These are phyloP conservation scores for Morone saxatilis DNA, from an alignment of 2,113 vertebrate genomes.

Conservation along the genomic window DNA sequence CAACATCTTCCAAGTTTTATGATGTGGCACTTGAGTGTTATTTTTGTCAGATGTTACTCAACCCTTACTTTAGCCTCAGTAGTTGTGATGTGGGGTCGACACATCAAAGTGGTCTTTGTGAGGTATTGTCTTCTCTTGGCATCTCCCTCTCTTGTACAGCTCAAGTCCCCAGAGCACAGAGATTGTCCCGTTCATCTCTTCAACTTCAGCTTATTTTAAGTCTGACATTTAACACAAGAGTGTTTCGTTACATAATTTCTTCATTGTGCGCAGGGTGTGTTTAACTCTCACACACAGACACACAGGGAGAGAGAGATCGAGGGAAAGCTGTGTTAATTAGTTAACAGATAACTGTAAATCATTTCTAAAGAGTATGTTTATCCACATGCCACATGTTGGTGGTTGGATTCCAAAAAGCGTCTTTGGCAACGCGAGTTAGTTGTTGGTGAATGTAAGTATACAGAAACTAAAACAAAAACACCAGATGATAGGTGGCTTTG, in stretches of 20 bases:
- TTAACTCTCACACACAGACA: background rate
- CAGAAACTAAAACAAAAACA: background rate
- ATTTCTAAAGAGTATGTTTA: conserved; percentile 18
- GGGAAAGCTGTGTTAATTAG: background rate
- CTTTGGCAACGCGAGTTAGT: conserved; percentile 4
- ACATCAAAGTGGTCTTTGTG: conserved; percentile 5
- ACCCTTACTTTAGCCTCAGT: background rate
- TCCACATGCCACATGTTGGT: conserved; percentile 10
- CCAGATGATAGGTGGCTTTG: background rate
- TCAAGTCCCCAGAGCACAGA: background rate
- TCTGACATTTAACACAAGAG: conserved; percentile 29
- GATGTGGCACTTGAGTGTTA: conserved; percentile 15
- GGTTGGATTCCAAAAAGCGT: conserved; percentile 9
- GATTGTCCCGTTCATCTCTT: background rate
- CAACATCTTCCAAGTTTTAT: conserved; percentile 1
- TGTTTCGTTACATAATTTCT: conserved; percentile 37
- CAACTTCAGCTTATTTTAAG: background rate
- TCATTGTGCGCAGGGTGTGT: conserved; percentile 57
- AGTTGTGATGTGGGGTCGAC: conserved; percentile 19
- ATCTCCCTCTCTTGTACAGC: background rate
- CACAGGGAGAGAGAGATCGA: background rate
- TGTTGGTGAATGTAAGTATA: conserved; percentile 17
- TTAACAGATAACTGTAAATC: conserved; percentile 23
- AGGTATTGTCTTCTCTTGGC: conserved; percentile 24
- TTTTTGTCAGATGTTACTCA: conserved; percentile 34